Conservation (phyloP, 2,888 invertebrate genomes). For the Drosophila parthenogenetica region DNA sequence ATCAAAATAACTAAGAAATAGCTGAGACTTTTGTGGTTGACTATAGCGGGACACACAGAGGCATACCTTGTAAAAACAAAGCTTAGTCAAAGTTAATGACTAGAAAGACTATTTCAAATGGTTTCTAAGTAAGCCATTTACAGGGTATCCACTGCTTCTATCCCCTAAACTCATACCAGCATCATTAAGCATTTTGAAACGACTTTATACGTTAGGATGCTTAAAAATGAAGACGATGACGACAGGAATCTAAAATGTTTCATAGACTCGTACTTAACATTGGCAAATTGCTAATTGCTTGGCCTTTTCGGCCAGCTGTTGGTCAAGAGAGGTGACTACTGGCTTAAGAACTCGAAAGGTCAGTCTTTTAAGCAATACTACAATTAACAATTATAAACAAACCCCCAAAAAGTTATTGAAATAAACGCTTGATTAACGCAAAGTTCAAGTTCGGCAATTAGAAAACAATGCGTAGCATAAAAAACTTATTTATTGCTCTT, state of each 20-base stretch:
- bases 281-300: slow-evolving; percentile 58
- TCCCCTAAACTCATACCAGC: slow-evolving; percentile 26
- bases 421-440: slow-evolving; percentile 55
- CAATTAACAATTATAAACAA: slow-evolving; percentile 49
- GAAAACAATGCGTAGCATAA: slow-evolving; percentile 47
- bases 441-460: slow-evolving; percentile 64
- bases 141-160: slow-evolving; percentile 22
- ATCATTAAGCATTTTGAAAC: slow-evolving; percentile 41
- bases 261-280: slow-evolving; percentile 54
- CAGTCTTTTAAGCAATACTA: slow-evolving; percentile 41
- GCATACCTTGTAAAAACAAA: slow-evolving; percentile 16
- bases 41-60: neutral
- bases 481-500: slow-evolving; percentile 17
- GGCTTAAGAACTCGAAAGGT: slow-evolving; percentile 47
- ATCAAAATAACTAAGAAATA: slow-evolving; percentile 29
- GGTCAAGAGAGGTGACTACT: slow-evolving; percentile 15
- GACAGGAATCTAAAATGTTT: slow-evolving; percentile 16
- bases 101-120: too few species aligned
- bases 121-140: neutral
- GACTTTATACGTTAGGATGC: slow-evolving; percentile 22
- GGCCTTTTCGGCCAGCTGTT: slow-evolving; percentile 36
- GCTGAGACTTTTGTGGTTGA: neutral
- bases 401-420: slow-evolving; percentile 30
- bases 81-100: too few species aligned
- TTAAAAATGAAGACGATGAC: slow-evolving; percentile 23